Base-by-base conservation (phyloP, 2,888 invertebrate genomes). In the Tanaodytes sp. region DNA sequence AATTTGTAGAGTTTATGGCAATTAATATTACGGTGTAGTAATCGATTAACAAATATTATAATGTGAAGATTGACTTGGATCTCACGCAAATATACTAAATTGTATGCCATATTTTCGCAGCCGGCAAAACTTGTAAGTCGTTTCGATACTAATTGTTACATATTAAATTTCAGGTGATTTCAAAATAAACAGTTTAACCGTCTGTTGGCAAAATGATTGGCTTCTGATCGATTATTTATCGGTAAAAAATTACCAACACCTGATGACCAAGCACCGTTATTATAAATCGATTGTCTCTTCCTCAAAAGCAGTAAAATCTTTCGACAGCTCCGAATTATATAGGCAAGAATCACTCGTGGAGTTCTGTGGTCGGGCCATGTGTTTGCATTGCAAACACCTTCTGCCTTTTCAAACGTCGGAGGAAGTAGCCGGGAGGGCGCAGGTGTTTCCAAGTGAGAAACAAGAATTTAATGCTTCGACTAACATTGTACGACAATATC, bases 351-450 rank as follows among this genome's bases (percentile, higher is more conserved):
- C 52, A 36, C 46, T 46, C 61, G 23, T 61, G 61, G 51, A 64
- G 5, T 51, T 64, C 46, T 64, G 70, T 42, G 64, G 61, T 70
- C 49, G 16, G 23, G 61, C 65, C 73, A 71, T 73, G 63, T 73
- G 70, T 73, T 73, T 42, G n/a, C n/a, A n/a, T n/a, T n/a, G 39
- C 62, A 19, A 68, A 73, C 71, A 68, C 73, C 68, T 71, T 65
- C 58, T 65, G 73, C 70, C 73, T 70, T 70, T 68, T 68, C 63
- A 71, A 68, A 62, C 43, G 58, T 40, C 55, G 54, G 51, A 67
- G 73, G 73, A 73, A 73, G 70, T 65, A 61, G 57, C 49, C 59
- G 48, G 59, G 52, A 71, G 68, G 59, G 46, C 66, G 61, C 73
- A 73, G 73, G 73, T 73, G 73, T 54, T 37, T 23, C 43, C 43